Evolutionary conservation across 2,113 vertebrate species (phyloP), one percentile per base, ranked within the genome.

Genomic region (Tragelaphus buxtoni): DNA sequence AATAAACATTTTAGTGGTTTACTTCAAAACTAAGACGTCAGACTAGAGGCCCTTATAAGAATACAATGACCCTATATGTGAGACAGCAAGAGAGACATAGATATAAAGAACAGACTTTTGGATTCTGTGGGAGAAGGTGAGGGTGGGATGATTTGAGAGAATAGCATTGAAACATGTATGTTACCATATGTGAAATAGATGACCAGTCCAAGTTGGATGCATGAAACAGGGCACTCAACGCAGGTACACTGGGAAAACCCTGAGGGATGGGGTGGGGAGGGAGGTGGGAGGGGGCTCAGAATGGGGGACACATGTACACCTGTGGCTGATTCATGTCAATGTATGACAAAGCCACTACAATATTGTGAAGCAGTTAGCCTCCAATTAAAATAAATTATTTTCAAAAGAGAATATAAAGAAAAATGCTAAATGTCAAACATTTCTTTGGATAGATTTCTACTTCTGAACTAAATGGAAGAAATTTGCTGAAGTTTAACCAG

Each of bases 371-470:
- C 1, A 72, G 9, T 69, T 69, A 22, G 18, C 65, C 4, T 72
- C 65, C n/a, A 69, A 39, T 39, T 72, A 39, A 72, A 72, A 12
- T 72, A 69, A 35, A 35, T 35, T 69, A 35, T 69, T 39, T 69
- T 22, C 0, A 3, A 39, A 72, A 72, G 32, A 85, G 24, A 89
- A 3, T 3, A 42, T 30, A 76, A 56, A 47, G 9, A 91, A 94
- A 91, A 24, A 83, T 55, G 7, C 1, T 58, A 60, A 96, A 65
- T 74, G 42, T 22, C 24, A 81, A 63, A 55, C 10, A n/a, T 91
- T 9, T 20, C 10, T 94, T 91, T 51, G 51, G 45, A 85, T 80
- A 7, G 39, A 2, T 45, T 96, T 96, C 79, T 49, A 74, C 80
- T 49, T 63, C 72, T 58, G 51, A 85, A 61, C 9, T 42, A 89